These are phyloP conservation scores for Myopa tessellatipennis DNA, from an alignment of 2,888 invertebrate genomes.

Conservation along the genomic window DNA sequence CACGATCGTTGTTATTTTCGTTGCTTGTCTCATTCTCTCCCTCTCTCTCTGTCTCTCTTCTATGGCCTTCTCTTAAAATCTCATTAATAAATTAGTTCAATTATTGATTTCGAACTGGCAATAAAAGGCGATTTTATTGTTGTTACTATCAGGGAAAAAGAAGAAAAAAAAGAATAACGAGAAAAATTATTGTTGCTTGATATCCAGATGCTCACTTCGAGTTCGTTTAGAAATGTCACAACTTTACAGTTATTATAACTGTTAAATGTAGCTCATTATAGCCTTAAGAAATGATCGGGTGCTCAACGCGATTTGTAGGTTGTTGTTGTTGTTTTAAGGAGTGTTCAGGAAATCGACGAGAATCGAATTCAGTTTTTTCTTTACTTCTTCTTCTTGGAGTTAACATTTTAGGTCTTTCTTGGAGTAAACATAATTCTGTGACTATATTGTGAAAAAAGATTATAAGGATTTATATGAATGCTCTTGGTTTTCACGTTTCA, in stretches of 20 bases:
- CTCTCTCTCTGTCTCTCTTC: no score
- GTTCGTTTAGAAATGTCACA: not conserved
- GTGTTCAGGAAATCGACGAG: not conserved
- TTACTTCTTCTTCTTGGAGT: not conserved
- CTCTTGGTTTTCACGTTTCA: no score
- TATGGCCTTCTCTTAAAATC: constrained; percentile 27
- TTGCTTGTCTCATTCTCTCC: not conserved
- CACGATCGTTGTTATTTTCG: constrained; percentile 22
- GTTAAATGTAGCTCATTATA: no score
- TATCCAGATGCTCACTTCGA: constrained; percentile 2
- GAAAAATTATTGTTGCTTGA: not conserved
- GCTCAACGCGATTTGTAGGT: no score
- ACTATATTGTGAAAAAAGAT: not conserved
- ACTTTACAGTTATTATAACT: not conserved
- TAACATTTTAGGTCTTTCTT: not conserved
- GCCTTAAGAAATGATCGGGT: no score
- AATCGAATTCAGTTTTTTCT: no score
- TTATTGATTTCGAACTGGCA: constrained; percentile 30
- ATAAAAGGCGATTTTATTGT: constrained; percentile 8
- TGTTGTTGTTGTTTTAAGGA: not conserved
- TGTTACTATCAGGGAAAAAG: not conserved
- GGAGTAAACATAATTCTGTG: not conserved
- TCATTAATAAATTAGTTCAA: constrained; percentile 37
- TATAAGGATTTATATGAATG: no score
- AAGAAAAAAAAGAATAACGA: not conserved